Evolutionary conservation across 2,797 vertebrate species (phyloP), one percentile per base, ranked within the genome.

Genomic region (Catharus ustulatus): DNA sequence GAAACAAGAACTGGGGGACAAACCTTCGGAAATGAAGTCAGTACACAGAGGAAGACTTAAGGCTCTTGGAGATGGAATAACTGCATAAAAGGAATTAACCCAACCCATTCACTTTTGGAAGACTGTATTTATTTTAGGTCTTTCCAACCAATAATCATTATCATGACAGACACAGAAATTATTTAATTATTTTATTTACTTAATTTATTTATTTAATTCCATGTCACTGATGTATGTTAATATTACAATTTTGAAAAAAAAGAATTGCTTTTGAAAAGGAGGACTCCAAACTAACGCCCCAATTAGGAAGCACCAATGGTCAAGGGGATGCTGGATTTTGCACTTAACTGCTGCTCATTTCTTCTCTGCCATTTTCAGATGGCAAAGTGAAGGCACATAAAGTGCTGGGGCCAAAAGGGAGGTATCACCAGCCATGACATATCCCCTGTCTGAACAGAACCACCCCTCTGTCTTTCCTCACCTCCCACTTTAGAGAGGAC

Each of bases 181-280:
- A 91, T 64, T 94, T 93, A 64, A 96, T 90, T 93, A n/a, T n/a
- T n/a, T n/a, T n/a, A n/a, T n/a, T n/a, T n/a, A n/a, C n/a, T n/a
- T n/a, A n/a, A n/a, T n/a, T n/a, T n/a, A n/a, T n/a, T n/a, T 87
- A 91, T 64, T 94, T 93, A 64, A 96, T 90, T 93, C 72, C 55
- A 40, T 92, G 73, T 51, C 54, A 45, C 46, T 82, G 89, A 92
- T 68, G 62, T 79, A 69, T 79, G 92, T 87, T 90, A 94, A 87
- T 94, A 94, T 77, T 66, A 95, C 48, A 85, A 91, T 12, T 81
- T 64, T n/a, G 24, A 20, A 51, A 81, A 57, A 48, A 36, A 38
- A 1, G 16, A 32, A 54, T n/a, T 68, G 77, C 40, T 77, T 86
- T 94, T 74, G 59, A 54, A 91, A 90, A 84, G 69, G 73, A 88